Evolutionary conservation across 2,113 vertebrate genomes (phyloP).

Genomic region (Parotia lawesii): DNA sequence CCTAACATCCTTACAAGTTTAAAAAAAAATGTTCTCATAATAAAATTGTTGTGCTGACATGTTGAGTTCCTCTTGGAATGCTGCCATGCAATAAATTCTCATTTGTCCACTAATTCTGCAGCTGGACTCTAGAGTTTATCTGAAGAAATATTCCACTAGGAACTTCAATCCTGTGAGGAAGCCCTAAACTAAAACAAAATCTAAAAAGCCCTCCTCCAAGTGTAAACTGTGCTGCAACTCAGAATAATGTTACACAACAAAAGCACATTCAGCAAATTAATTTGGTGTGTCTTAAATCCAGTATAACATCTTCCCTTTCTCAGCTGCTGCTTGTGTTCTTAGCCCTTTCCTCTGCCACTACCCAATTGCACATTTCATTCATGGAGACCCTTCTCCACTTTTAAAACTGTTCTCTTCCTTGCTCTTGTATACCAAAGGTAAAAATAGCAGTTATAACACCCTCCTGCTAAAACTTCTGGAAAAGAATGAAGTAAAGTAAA

Average conservation of each 20-base stretch:
- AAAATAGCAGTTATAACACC: background rate
- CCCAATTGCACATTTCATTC: background rate
- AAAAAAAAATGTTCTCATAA: background rate
- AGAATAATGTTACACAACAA: background rate
- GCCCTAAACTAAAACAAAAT: background rate
- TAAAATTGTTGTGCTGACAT: background rate
- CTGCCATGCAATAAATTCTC: background rate
- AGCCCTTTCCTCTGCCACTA: background rate
- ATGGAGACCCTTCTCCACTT: background rate
- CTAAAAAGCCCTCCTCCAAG: background rate
- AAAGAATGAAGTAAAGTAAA: background rate
- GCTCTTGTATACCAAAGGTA: background rate
- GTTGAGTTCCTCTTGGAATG: background rate
- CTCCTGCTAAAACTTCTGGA: background rate
- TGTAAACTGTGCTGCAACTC: background rate
- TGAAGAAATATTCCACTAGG: background rate
- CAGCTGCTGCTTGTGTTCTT: background rate
- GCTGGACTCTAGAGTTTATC: background rate
- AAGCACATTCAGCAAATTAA: background rate
- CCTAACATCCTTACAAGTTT: background rate
- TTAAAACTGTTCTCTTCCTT: background rate
- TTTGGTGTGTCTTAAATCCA: background rate
- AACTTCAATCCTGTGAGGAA: background rate
- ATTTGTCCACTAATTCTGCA: background rate
- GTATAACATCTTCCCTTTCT: background rate